Percentiles rank a stretch among this genome's conserved stretches.
phyloP scores from a whole-genome alignment of 2,797 vertebrate genomes.

The Rhynchonycteris naso region DNA sequence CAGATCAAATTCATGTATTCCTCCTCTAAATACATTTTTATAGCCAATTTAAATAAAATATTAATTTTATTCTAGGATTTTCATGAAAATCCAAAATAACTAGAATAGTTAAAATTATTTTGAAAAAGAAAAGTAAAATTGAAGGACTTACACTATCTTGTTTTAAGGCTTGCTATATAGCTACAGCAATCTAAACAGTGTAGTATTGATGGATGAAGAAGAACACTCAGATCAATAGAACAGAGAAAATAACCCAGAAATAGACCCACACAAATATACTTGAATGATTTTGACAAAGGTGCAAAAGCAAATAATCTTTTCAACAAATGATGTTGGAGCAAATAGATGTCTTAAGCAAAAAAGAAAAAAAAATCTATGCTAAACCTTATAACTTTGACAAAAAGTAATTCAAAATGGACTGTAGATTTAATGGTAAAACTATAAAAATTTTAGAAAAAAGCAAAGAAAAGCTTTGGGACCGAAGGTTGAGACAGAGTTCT shows the following conservation, averaged over 20 bases:
- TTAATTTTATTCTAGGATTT: background rate
- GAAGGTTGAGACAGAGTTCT: background rate
- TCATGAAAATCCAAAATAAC: background rate
- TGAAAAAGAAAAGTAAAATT: background rate
- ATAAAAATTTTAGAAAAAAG: background rate
- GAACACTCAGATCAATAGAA: background rate
- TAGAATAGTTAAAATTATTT: background rate
- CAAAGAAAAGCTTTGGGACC: background rate
- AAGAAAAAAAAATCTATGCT: background rate
- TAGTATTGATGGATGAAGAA: background rate
- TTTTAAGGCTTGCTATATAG: background rate
- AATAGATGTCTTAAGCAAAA: background rate
- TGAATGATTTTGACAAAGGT: background rate
- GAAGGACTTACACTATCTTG: background rate
- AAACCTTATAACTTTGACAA: background rate
- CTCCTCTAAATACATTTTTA: background rate
- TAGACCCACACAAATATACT: background rate
- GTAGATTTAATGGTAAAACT: background rate
- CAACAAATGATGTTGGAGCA: background rate
- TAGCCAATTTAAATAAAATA: background rate
- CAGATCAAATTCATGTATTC: background rate
- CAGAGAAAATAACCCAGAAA: background rate
- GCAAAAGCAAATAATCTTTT: constrained; percentile 25
- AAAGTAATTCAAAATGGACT: background rate
- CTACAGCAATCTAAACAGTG: background rate